Percentiles rank a stretch among this genome's conserved stretches.
phyloP scores from a whole-genome alignment of 2,888 invertebrate genomes.

The Fragum fragum region DNA sequence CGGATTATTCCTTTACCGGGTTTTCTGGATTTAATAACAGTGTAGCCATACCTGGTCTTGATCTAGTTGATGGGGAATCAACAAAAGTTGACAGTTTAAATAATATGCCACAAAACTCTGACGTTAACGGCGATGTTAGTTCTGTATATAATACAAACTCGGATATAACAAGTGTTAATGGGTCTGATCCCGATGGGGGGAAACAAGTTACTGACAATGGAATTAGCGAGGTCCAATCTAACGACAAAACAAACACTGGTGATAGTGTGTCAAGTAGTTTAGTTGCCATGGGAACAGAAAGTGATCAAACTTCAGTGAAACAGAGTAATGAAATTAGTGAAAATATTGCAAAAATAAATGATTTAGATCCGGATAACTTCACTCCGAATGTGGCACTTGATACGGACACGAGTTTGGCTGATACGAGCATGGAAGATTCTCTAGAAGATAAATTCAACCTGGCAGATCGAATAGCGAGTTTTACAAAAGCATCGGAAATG shows the following conservation, averaged over 20 bases:
- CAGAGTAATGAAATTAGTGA: conserved; percentile 5
- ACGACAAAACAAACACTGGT: background rate
- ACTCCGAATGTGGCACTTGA: conserved; percentile 45
- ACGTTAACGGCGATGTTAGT: background rate
- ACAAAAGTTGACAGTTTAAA: conserved; percentile 17
- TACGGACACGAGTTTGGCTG: background rate
- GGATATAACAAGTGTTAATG: background rate
- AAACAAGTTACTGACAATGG: background rate
- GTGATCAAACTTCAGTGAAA: background rate
- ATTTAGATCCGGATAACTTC: conserved; percentile 49
- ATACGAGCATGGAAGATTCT: conserved; percentile 26
- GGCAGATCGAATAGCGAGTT: conserved; percentile 60
- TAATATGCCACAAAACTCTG: background rate
- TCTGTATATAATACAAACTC: background rate
- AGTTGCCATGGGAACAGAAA: conserved; percentile 24
- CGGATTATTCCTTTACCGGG: conserved; percentile 24
- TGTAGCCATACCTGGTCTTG: conserved; percentile 49
- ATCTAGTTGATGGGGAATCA: conserved; percentile 36
- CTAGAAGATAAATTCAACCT: conserved; percentile 44
- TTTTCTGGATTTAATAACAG: conserved; percentile 45
- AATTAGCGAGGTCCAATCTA: background rate
- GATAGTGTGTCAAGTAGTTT: background rate
- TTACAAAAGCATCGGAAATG: conserved; percentile 66
- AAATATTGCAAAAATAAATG: conserved; percentile 29
- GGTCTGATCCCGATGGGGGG: too few relatives aligned